Conservation (phyloP, 2,113 vertebrate genomes). For the Mystacornis crossleyi region DNA sequence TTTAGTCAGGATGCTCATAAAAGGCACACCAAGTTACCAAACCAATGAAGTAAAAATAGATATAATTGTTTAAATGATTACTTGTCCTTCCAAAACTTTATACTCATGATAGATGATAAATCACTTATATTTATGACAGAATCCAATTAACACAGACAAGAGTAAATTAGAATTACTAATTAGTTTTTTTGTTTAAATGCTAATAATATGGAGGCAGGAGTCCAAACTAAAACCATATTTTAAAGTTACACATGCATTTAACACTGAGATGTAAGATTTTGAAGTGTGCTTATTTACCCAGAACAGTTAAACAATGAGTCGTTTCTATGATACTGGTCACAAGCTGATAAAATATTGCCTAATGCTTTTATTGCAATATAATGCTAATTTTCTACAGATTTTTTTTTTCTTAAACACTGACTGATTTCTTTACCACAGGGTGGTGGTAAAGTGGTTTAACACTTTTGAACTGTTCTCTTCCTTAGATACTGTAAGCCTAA, state of each 20-base stretch:
- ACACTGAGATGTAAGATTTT: neutral
- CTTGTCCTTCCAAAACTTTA: neutral
- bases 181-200: constrained; percentile 56
- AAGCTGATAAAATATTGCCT: neutral
- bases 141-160: constrained; percentile 71
- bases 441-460: neutral
- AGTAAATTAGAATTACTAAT: constrained; percentile 60
- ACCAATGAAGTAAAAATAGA: neutral
- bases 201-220: neutral
- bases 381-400: neutral
- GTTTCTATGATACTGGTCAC: neutral
- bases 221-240: neutral
- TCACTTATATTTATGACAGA: constrained; percentile 22
- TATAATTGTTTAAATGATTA: neutral
- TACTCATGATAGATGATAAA: neutral
- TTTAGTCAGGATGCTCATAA: neutral
- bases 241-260: neutral
- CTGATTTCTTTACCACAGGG: neutral
- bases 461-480: neutral
- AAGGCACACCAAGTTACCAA: neutral
- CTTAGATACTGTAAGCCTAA: neutral
- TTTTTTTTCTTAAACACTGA: neutral
- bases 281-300: neutral
- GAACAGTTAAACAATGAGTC: neutral
- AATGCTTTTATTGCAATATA: neutral